Conservation (phyloP, 1,140 invertebrate species). For the Eriosoma lanigerum region DNA sequence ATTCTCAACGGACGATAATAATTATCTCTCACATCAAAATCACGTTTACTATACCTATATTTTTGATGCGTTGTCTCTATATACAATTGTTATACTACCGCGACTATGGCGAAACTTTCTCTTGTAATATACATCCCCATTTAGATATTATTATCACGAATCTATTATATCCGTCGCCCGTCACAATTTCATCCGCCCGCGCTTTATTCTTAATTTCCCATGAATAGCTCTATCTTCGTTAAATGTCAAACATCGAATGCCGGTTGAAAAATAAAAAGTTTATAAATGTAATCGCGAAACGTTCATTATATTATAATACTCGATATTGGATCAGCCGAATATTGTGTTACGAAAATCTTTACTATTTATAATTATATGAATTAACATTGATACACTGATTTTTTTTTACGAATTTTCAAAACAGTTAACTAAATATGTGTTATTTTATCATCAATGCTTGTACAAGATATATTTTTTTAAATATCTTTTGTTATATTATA, state of each 20-base stretch:
- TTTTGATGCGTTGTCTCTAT: not conserved
- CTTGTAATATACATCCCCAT: constrained; percentile 38
- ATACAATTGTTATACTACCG: not conserved
- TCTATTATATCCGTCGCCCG: constrained; percentile 1
- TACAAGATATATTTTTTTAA: too few relatives aligned
- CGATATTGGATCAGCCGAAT: not conserved
- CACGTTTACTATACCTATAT: constrained; percentile 15
- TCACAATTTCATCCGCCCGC: constrained; percentile 33
- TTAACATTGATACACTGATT: too few relatives aligned
- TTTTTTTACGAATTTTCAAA: too few relatives aligned
- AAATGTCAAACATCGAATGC: not conserved
- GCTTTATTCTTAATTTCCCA: constrained; percentile 16
- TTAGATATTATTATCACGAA: constrained; percentile 29
- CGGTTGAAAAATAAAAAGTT: constrained; percentile 5
- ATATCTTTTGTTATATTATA: too few relatives aligned
- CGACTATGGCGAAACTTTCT: constrained; percentile 26
- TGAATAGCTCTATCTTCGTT: not conserved
- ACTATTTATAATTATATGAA: too few relatives aligned
- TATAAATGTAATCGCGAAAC: not conserved
- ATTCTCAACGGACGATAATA: not conserved
- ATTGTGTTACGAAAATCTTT: too few relatives aligned
- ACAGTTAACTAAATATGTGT: too few relatives aligned
- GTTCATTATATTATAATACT: not conserved
- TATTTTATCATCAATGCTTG: too few relatives aligned
- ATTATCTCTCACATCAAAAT: too few relatives aligned